phyloP scores from a whole-genome alignment of 2,797 vertebrate genomes.

The Syngnathus acus region DNA sequence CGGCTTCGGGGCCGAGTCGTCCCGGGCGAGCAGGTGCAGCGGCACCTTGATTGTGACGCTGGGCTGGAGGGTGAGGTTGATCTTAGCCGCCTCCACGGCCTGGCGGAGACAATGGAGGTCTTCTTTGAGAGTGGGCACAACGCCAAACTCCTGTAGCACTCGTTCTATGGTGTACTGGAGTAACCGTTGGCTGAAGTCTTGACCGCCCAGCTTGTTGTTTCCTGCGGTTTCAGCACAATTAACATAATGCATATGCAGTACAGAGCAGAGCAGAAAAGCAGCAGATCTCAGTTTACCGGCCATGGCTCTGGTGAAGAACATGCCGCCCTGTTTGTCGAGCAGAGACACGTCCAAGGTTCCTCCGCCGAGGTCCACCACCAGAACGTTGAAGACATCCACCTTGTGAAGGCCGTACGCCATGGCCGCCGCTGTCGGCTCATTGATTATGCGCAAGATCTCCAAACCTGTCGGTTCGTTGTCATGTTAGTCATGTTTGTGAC shows the following conservation, averaged over 20 bases:
- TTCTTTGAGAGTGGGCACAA: conserved; percentile 77
- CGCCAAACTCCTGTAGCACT: conserved; percentile 71
- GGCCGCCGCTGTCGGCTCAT: conserved; percentile 93
- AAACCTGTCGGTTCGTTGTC: conserved; percentile 68
- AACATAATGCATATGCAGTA: not conserved
- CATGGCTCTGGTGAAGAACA: conserved; percentile 97
- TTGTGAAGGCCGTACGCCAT: conserved; percentile 98
- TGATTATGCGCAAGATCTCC: conserved; percentile 87
- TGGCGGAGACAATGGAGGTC: conserved; percentile 88
- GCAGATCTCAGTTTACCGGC: conserved; percentile 73
- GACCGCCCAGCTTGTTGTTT: conserved; percentile 95
- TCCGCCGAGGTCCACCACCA: conserved; percentile 95
- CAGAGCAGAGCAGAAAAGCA: too few relatives aligned
- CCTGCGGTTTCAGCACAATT: conserved; percentile 38
- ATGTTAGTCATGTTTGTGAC: not conserved
- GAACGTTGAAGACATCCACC: conserved; percentile 86
- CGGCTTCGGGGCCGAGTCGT: conserved; percentile 11
- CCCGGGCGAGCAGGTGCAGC: conserved; percentile 64
- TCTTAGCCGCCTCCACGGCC: conserved; percentile 85
- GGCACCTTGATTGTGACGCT: conserved; percentile 64
- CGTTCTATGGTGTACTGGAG: conserved; percentile 78
- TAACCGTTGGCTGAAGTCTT: conserved; percentile 94
- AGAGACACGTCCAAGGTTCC: conserved; percentile 94
- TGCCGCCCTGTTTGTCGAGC: conserved; percentile 94
- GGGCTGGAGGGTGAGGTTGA: conserved; percentile 81